Evolutionary conservation across 2,888 invertebrate genomes (phyloP).

Genomic region (Schizotus pectinicornis): DNA sequence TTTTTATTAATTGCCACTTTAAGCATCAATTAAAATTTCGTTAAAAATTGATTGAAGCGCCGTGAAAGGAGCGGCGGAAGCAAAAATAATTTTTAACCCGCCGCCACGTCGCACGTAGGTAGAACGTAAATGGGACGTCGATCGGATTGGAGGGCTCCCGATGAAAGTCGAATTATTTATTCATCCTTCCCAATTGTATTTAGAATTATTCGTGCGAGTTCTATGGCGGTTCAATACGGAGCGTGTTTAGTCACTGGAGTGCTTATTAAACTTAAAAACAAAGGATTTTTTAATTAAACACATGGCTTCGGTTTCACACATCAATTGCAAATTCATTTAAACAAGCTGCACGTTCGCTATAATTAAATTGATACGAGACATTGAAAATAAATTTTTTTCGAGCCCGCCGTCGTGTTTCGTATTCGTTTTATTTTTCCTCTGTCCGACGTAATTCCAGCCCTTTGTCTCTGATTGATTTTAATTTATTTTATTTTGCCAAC

Average conservation of each 20-base stretch:
- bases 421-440: conserved; percentile 32
- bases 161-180: conserved; percentile 49
- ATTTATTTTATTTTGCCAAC: conserved; percentile 40
- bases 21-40: conserved; percentile 33
- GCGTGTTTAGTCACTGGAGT: conserved; percentile 54
- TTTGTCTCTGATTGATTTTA: conserved; percentile 43
- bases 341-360: conserved; percentile 55
- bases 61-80: conserved; percentile 13
- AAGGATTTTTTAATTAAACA: conserved; percentile 60
- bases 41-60: conserved; percentile 28
- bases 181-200: conserved; percentile 51
- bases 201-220: conserved; percentile 53
- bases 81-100: conserved; percentile 1
- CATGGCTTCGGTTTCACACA: conserved; percentile 58
- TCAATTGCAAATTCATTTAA: conserved; percentile 59
- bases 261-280: conserved; percentile 60
- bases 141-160: conserved; percentile 25
- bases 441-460: conserved; percentile 36
- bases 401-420: conserved; percentile 29
- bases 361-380: conserved; percentile 57
- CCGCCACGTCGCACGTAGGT: too few species aligned
- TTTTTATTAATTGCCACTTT: conserved; percentile 31
- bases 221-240: conserved; percentile 50
- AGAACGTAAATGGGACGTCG: too few species aligned
- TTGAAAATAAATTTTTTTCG: conserved; percentile 43